Evolutionary conservation across 1,140 invertebrate genomes (phyloP), one percentile per base, ranked within the genome.

Genomic region (Melitaea cinxia): DNA sequence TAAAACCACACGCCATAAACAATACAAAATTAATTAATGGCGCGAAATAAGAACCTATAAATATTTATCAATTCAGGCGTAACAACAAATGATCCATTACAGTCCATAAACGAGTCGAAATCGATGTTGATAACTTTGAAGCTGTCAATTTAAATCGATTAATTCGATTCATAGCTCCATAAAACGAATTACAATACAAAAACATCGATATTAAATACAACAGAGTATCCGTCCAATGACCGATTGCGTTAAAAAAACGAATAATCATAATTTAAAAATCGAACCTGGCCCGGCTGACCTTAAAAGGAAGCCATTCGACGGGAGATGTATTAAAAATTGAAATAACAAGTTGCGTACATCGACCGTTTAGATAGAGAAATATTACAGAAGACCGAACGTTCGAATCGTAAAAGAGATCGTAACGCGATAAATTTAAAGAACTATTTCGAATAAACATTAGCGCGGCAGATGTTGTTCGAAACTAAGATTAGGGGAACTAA

Each of bases 401-500:
- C 45, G 19, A 15, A 1, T 23, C 70, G 79, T 75, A 85, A 89
- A 89, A 88, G 72, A 80, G 74, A 79, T 81, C 80, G 72, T 88
- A 86, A 71, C 24, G 10, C 73, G 55, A 82, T 86, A 81, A 83
- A 76, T 80, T 87, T 89, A 91, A 88, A 88, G 87, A 77, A 77
- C 80, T 72, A 78, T 86, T 88, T 89, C 80, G 80, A 82, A 83
- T 81, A 80, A 81, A 82, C 79, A 85, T 83, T 78, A 82, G 65
- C 67, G 73, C 60, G 80, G 88, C 85, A 89, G 84, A 88, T 90
- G 88, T 87, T 83, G 75, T 76, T 81, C 82, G 80, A 83, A 86
- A 86, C 77, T 75, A 86, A 90, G 83, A 91, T 91, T 91, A 91
- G 88, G 88, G 88, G 88, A 91, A 88, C 83, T 89, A 88, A 89